These are phyloP conservation scores for Enteromius radiatus DNA, from an alignment of 2,797 vertebrate species.

Conservation along the genomic window DNA sequence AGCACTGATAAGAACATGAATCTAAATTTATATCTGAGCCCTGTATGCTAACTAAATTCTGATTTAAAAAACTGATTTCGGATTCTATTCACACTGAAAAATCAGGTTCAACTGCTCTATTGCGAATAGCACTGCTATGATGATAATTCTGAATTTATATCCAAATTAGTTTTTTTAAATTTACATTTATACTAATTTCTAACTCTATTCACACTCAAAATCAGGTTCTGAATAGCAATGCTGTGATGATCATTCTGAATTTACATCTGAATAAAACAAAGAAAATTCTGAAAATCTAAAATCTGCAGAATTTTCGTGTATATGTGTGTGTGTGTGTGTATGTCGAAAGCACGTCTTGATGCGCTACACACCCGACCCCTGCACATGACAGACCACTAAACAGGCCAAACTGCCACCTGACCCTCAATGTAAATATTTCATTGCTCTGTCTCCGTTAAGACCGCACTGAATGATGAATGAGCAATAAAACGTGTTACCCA, in stretches of 20 bases:
- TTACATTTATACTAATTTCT: not conserved
- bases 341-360: not conserved
- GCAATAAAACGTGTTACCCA: conserved; percentile 43
- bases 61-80: no score
- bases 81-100: not conserved
- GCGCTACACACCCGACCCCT: not conserved
- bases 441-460: conserved; percentile 21
- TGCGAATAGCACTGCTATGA: not conserved
- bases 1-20: not conserved
- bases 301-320: not conserved
- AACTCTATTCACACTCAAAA: not conserved
- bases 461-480: conserved; percentile 38
- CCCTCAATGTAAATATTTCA: conserved; percentile 43
- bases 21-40: not conserved
- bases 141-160: not conserved
- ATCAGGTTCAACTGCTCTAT: not conserved
- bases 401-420: conserved; percentile 21
- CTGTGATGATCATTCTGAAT: not conserved
- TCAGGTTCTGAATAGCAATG: not conserved
- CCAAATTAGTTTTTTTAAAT: not conserved
- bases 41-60: not conserved
- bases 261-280: not conserved
- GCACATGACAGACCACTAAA: conserved; percentile 11
- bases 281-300: not conserved
- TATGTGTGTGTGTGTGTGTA: not conserved